Conservation (phyloP, 2,888 invertebrate genomes). For the Salpingus planirostris region DNA sequence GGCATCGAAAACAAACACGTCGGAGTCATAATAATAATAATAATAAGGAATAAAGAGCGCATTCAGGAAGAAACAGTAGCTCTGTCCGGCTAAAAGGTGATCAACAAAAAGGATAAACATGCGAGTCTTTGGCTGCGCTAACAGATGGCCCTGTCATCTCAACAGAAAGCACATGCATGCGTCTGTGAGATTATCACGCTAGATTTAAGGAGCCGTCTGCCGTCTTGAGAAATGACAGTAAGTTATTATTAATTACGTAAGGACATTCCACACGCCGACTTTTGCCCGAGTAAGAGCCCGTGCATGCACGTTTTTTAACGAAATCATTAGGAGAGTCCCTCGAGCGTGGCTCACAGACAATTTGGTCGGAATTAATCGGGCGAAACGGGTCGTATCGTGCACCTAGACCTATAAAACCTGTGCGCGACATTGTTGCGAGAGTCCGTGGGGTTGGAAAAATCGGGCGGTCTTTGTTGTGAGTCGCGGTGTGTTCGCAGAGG, state of each 20-base stretch:
- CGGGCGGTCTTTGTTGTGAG: no score
- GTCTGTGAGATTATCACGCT: conserved; percentile 34
- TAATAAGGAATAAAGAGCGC: no score
- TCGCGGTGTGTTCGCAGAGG: no score
- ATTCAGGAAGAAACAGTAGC: conserved; percentile 10
- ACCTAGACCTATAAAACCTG: no score
- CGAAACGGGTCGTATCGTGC: conserved; percentile 2
- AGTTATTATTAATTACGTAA: conserved; percentile 32
- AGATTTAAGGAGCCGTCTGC: conserved; percentile 35
- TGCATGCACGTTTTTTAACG: conserved; percentile 12
- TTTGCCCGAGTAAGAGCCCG: conserved; percentile 7
- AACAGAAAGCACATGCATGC: conserved; percentile 30
- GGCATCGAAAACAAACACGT: conserved; percentile 9
- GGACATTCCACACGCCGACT: conserved; percentile 11
- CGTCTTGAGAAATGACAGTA: conserved; percentile 33
- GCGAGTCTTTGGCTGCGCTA: conserved; percentile 19
- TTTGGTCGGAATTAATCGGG: background rate
- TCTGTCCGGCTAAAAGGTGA: conserved; percentile 11
- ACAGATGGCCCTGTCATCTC: conserved; percentile 34
- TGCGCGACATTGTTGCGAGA: no score
- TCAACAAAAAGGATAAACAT: conserved; percentile 12
- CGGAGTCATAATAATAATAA: no score
- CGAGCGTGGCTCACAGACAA: conserved; percentile 10
- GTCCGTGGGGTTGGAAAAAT: no score
- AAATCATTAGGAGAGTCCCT: conserved; percentile 20